A percentile compares a stretch with the other conserved stretches of the same genome.
phyloP scores from a whole-genome alignment of 2,888 invertebrate species.

The Cecidostiba fungosa region DNA sequence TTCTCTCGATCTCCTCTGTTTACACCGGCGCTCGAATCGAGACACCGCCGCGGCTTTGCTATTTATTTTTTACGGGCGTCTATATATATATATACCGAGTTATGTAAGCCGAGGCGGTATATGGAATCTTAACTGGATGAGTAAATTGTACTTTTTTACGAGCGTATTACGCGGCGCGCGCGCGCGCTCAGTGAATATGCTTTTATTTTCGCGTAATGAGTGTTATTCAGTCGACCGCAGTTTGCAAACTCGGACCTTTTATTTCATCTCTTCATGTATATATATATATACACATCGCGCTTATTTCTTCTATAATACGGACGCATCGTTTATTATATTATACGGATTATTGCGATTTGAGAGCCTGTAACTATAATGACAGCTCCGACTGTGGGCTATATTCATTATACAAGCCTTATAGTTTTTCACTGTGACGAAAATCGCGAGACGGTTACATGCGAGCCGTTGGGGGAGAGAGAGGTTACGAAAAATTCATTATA shows the following conservation, averaged over 20 bases:
- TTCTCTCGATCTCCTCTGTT: not conserved
- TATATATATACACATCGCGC: too few relatives aligned
- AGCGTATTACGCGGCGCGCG: not conserved
- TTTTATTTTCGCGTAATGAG: conserved; percentile 14
- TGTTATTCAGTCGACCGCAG: not conserved
- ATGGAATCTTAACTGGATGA: conserved; percentile 44
- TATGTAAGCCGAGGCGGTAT: not conserved
- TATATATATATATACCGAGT: too few relatives aligned
- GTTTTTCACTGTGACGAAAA: not conserved
- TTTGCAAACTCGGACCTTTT: not conserved
- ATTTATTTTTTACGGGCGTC: not conserved
- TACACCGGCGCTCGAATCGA: conserved; percentile 27
- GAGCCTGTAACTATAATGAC: not conserved
- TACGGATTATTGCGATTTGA: too few relatives aligned
- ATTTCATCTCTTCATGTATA: not conserved
- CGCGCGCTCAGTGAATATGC: not conserved
- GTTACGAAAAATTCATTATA: conserved; percentile 1
- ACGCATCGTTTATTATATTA: too few relatives aligned
- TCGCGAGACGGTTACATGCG: not conserved
- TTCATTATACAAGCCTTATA: not conserved
- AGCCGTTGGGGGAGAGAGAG: too few relatives aligned
- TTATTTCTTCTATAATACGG: too few relatives aligned
- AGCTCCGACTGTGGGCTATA: not conserved
- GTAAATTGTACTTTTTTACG: conserved; percentile 16
- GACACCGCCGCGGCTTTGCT: not conserved